Evolutionary conservation across 2,113 vertebrate species (phyloP), one percentile per base, ranked within the genome.

Genomic region (Agelaius phoeniceus): DNA sequence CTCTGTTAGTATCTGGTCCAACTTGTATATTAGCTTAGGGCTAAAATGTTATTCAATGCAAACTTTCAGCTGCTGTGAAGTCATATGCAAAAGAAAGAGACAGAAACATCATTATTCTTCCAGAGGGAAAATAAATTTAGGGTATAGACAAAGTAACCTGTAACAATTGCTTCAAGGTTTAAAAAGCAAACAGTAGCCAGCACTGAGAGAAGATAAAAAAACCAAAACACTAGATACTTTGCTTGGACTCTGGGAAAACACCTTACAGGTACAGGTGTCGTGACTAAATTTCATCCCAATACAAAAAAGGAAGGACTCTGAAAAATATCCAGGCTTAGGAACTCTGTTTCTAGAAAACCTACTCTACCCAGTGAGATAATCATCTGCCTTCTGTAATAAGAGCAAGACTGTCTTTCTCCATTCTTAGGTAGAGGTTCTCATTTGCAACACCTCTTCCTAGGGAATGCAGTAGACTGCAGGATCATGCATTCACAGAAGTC

Each of bases 1-100:
- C 69, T 98, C 98, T 65, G 83, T 93, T 87, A 97, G 96, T 80
- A 97, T 93, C 92, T 97, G 94, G 2, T 97, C 95, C 24, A 98
- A 74, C 92, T 96, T 89, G 80, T 95, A 52, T 93, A 52, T 93
- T 97, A 81, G 91, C 83, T 91, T 95, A 91, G 52, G 94, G 87
- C 43, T 51, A 97, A 97, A 97, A 96, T 96, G 43, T 96, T 97
- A 79, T 98, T 97, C 81, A 94, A 94, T 21, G 96, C 93, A 86
- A 98, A 98, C 33, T 98, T 98, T 98, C 98, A 79, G 96, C 86
- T 2, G 97, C 96, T 69, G 15, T 57, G 98, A 98, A 71, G 97
- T 94, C 89, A 98, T 98, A 98, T 98, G 91, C n/a, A 96, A 96
- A 96, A 73, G 33, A 86, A 90, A 87, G 74, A 81, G 67, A 71